Base-by-base conservation (phyloP, 2,113 vertebrate genomes). In the Syngnathoides biaculeatus region DNA sequence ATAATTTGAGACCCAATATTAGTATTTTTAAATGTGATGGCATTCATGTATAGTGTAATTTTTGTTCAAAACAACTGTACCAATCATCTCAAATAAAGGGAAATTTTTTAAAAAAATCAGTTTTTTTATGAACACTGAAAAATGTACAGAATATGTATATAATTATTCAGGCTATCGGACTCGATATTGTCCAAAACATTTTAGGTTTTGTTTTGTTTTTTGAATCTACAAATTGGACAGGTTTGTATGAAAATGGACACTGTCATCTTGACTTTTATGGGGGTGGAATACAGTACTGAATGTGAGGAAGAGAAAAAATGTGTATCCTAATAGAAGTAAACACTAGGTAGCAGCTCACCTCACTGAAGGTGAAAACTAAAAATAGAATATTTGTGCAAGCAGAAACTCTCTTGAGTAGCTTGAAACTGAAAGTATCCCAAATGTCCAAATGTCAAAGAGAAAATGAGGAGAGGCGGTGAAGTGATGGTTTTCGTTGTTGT, bases 351-450 rank as follows among this genome's bases (percentile, higher is more conserved):
- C 0, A 19, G 48, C 74, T 20, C 27, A 47, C 57, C 30, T 65
- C 40, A 57, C 68, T 76, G 62, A 79, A 80, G 75, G 70, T 77
- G 58, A 76, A 74, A 69, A 69, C 56, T 57, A 65, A 69, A 77
- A 7, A 58, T 30, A 78, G 40, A 64, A 38, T 4, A 9, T 24
- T 22, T 30, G 14, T 65, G 52, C 48, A 40, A 60, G 20, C 55
- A 47, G 14, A 68, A n/a, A 7, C 15, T 62, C 53, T 71, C 22
- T n/a, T 26, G 26, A 9, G 12, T 39, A 47, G n/a, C 68, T 64
- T 20, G 45, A 45, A 67, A 70, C 10, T 64, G 50, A 77, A 64
- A 47, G 17, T 38, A 22, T 38, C 6, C 30, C 35, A n/a, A 45
- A 52, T 22, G 20, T 22, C 48, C 20, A 52, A 26, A 65, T 60